These are phyloP conservation scores for Ptilodon capucinus DNA, from an alignment of 2,888 invertebrate genomes.

Conservation along the genomic window DNA sequence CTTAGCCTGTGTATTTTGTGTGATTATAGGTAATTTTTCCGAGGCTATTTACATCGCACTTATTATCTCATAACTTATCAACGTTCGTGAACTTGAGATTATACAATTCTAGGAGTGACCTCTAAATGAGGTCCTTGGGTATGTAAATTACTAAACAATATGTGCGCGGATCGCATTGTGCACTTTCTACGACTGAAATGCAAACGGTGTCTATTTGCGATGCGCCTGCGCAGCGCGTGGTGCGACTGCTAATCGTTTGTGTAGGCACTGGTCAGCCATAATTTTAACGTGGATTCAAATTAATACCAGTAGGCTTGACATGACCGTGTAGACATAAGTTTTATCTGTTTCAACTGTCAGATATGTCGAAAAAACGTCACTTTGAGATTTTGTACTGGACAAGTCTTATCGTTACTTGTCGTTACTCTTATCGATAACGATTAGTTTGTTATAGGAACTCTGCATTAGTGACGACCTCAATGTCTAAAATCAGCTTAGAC, in stretches of 20 bases:
- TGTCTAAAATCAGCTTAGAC: background rate
- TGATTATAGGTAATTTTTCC: too few species aligned
- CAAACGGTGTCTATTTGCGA: background rate
- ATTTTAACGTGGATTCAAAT: background rate
- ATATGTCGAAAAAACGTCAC: too few species aligned
- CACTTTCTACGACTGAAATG: slow-evolving; percentile 5
- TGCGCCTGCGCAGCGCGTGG: background rate
- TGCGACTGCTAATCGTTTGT: background rate
- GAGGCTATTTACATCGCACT: too few species aligned
- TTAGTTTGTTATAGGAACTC: too few species aligned
- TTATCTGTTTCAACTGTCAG: too few species aligned
- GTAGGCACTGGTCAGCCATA: background rate
- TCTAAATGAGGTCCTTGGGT: background rate
- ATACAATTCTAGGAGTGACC: background rate
- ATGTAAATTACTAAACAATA: background rate
- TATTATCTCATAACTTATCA: too few species aligned
- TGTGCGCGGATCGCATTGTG: background rate
- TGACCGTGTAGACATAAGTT: background rate
- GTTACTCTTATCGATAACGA: too few species aligned
- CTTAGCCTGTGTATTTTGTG: too few species aligned
- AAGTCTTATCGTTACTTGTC: too few species aligned
- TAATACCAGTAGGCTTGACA: background rate
- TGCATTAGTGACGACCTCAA: background rate
- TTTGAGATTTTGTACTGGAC: too few species aligned
- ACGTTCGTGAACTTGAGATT: background rate